A percentile compares a stretch with the other conserved stretches of the same genome.
Evolutionary conservation across 2,113 vertebrate genomes (phyloP).

Genomic region (Cyprinodon tularosa): DNA sequence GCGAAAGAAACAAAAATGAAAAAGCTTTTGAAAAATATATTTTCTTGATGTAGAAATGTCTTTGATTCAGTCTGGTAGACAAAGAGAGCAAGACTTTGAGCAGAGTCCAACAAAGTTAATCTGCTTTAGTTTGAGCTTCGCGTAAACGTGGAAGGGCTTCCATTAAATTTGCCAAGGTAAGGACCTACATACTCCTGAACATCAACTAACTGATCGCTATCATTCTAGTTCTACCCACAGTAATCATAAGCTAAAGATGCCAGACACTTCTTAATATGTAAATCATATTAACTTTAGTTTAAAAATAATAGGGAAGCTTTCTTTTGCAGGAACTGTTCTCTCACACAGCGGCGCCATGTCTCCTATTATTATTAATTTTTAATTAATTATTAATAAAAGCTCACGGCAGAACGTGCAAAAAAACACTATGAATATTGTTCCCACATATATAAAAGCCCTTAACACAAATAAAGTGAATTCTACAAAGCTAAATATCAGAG

Average conservation of each 20-base stretch:
- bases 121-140: background rate
- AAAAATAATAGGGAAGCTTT: background rate
- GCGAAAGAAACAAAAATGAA: background rate
- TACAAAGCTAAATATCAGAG: background rate
- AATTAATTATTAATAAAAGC: background rate
- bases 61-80: background rate
- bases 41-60: background rate
- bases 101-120: background rate
- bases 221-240: background rate
- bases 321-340: background rate
- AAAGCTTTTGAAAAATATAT: background rate
- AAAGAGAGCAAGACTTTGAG: background rate
- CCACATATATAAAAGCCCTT: background rate
- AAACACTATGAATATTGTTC: background rate
- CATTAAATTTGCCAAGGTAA: background rate
- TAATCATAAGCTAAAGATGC: background rate
- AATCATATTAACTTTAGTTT: background rate
- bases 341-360: background rate
- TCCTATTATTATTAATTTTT: background rate
- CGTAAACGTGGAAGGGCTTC: background rate
- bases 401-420: background rate
- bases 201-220: background rate
- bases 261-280: background rate
- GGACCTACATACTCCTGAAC: background rate
- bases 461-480: background rate